A percentile compares a stretch with the other conserved stretches of the same genome.
Conservation (phyloP, 2,888 invertebrate species). For the Morpho deidamia region DNA sequence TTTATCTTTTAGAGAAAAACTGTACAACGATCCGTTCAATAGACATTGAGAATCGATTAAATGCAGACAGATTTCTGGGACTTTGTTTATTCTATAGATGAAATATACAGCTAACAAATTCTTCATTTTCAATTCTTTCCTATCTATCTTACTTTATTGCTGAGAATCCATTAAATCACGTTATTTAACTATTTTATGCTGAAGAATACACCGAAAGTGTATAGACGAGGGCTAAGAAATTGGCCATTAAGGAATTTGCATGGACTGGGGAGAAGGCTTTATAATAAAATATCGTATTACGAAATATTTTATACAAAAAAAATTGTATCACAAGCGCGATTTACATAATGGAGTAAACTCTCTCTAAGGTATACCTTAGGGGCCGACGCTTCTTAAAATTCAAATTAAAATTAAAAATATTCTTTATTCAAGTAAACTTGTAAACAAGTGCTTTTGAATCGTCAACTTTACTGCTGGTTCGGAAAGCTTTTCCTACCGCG, state of each 20-base stretch:
- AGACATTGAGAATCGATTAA: too few species aligned
- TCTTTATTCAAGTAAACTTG: too few species aligned
- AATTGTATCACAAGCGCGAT: constrained; percentile 31
- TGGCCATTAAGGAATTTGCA: constrained; percentile 26
- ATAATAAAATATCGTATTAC: constrained; percentile 33
- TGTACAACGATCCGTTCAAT: too few species aligned
- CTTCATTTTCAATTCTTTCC: too few species aligned
- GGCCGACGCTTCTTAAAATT: constrained; percentile 26
- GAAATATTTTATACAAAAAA: constrained; percentile 26
- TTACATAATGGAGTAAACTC: constrained; percentile 34
- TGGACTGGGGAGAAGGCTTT: constrained; percentile 23
- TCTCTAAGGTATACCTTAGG: not conserved
- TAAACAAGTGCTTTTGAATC: too few species aligned
- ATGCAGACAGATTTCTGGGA: too few species aligned
- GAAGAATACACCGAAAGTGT: constrained; percentile 4
- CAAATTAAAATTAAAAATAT: too few species aligned
- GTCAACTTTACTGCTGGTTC: too few species aligned
- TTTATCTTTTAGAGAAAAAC: too few species aligned
- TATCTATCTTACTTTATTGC: too few species aligned
- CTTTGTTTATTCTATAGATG: too few species aligned
- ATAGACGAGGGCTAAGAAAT: constrained; percentile 6
- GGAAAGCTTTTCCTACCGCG: too few species aligned
- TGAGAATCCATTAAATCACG: constrained; percentile 16
- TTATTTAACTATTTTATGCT: constrained; percentile 17
- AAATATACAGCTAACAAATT: not conserved